Percentiles rank a stretch among this genome's conserved stretches.
Evolutionary conservation across 2,888 invertebrate species (phyloP).

Genomic region (Volucella bombylans): DNA sequence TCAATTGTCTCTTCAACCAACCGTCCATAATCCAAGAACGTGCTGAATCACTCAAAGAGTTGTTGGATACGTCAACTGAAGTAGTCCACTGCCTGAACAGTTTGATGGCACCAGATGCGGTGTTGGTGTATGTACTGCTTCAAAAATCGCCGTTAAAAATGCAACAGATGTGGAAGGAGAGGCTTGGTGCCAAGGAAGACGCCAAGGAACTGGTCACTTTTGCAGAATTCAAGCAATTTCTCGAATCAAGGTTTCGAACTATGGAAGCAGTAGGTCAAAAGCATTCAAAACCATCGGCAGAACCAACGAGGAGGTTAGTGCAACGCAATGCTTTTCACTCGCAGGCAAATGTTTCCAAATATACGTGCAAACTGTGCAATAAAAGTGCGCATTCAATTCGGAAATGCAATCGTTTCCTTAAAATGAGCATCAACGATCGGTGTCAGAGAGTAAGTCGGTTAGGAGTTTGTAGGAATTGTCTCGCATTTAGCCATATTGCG

Average conservation of each 20-base stretch:
- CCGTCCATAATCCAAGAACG: neutral
- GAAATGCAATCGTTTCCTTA: conserved; percentile 12
- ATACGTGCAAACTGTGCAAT: conserved; percentile 13
- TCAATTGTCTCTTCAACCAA: conserved; percentile 16
- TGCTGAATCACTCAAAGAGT: neutral
- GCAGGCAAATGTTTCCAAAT: neutral
- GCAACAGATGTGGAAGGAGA: conserved; percentile 14
- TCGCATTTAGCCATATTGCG: too few relatives aligned
- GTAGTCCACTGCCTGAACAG: neutral
- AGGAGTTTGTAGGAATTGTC: too few relatives aligned
- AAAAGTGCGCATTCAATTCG: conserved; percentile 21
- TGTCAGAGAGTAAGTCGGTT: neutral
- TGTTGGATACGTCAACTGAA: conserved; percentile 15
- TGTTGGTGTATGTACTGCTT: neutral
- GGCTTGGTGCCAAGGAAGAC: conserved; percentile 14
- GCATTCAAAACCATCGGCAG: neutral
- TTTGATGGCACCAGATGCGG: neutral
- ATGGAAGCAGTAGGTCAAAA: conserved; percentile 29
- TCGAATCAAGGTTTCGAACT: conserved; percentile 26
- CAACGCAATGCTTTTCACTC: conserved; percentile 32
- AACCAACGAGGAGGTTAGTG: neutral
- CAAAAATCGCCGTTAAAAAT: conserved; percentile 1
- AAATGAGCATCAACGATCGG: conserved; percentile 10
- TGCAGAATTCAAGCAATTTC: conserved; percentile 8
- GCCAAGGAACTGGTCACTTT: conserved; percentile 10